A percentile compares a stretch with the other conserved stretches of the same genome.
These are phyloP conservation scores for Tetheella fluctuosa DNA, from an alignment of 2,888 invertebrate genomes.

Conservation along the genomic window DNA sequence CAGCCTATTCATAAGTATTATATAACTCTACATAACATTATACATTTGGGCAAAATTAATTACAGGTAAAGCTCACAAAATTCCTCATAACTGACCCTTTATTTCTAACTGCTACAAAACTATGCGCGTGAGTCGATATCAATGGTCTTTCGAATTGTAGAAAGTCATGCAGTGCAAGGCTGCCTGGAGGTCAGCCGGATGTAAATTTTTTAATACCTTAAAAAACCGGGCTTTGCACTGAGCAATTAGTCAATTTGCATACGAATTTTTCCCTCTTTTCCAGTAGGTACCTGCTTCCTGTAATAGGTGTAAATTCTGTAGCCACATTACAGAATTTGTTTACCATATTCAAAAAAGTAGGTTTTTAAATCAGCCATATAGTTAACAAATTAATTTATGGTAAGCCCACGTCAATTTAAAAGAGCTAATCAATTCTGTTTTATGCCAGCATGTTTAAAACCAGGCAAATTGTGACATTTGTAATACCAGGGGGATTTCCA, in stretches of 20 bases:
- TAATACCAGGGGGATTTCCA: no score
- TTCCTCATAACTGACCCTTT: background rate
- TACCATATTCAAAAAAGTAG: no score
- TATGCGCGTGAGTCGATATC: constrained; percentile 13
- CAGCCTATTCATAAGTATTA: no score
- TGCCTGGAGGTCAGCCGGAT: constrained; percentile 72
- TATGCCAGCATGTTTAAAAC: no score
- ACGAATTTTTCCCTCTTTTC: background rate
- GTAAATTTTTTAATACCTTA: constrained; percentile 41
- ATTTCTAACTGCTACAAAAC: constrained; percentile 20
- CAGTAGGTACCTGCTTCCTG: background rate
- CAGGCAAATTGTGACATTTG: no score
- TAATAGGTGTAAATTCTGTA: background rate
- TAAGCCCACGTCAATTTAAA: no score
- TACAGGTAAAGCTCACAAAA: background rate
- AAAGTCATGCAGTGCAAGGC: constrained; percentile 69
- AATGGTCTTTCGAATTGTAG: constrained; percentile 46
- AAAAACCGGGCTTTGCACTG: constrained; percentile 29
- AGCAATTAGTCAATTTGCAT: background rate
- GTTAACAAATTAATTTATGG: no score
- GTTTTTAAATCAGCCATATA: no score
- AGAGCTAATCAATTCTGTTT: no score
- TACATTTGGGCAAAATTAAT: no score
- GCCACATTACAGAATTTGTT: no score
- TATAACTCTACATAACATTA: no score